These are phyloP conservation scores for Atta cephalotes DNA, from an alignment of 1,140 invertebrate genomes.

Conservation along the genomic window DNA sequence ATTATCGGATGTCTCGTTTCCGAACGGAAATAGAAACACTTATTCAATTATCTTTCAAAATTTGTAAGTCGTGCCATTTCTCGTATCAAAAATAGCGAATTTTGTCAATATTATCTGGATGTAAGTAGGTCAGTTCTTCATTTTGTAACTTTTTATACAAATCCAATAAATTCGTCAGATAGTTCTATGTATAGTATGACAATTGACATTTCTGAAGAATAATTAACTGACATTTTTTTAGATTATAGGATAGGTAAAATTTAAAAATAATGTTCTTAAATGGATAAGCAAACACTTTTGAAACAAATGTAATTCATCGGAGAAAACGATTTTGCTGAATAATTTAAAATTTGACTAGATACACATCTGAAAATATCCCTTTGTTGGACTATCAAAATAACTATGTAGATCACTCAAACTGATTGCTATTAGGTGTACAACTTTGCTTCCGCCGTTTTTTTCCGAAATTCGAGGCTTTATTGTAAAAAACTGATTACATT, in stretches of 20 bases:
- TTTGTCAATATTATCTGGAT: not conserved
- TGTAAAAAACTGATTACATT: too few species aligned
- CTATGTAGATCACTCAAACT: too few species aligned
- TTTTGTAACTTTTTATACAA: not conserved
- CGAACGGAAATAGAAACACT: slow-evolving; percentile 33
- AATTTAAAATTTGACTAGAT: too few species aligned
- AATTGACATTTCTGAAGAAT: not conserved
- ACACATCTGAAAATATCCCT: too few species aligned
- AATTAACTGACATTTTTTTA: not conserved
- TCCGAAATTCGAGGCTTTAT: too few species aligned
- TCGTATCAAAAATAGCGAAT: slow-evolving; percentile 12
- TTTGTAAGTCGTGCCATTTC: not conserved
- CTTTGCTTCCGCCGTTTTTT: too few species aligned
- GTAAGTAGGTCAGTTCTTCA: slow-evolving; percentile 15
- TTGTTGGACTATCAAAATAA: too few species aligned
- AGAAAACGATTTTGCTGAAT: too few species aligned
- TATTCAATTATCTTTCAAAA: slow-evolving; percentile 12
- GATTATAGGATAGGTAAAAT: not conserved
- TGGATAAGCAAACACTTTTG: not conserved
- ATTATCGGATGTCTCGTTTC: slow-evolving; percentile 6
- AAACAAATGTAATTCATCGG: not conserved
- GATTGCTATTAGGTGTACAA: too few species aligned
- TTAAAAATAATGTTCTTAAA: not conserved
- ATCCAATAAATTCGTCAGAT: not conserved
- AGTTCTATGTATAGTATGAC: not conserved